Conservation (phyloP, 1,140 invertebrate genomes). For the Saxidomus purpurata region DNA sequence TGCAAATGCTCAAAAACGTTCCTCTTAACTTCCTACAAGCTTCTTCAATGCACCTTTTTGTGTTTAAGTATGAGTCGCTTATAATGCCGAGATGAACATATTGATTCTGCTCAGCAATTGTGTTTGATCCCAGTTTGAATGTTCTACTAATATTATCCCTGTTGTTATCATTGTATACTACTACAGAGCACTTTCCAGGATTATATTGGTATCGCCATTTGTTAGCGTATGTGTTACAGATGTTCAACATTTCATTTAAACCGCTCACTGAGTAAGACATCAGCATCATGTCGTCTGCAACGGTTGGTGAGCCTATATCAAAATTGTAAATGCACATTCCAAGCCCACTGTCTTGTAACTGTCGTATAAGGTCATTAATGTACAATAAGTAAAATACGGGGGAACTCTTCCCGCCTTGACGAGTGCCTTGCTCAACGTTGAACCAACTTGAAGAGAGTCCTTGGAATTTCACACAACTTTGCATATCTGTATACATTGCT, state of each 20-base stretch:
- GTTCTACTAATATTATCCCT: conserved; percentile 11
- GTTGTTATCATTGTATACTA: conserved; percentile 12
- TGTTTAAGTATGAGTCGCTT: no score
- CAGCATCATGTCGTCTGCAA: conserved; percentile 16
- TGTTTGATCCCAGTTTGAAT: conserved; percentile 7
- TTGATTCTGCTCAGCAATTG: conserved; percentile 2
- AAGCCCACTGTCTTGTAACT: background rate
- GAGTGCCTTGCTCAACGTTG: background rate
- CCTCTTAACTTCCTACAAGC: background rate
- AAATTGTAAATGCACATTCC: conserved; percentile 21
- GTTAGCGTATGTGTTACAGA: conserved; percentile 4
- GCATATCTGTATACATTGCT: background rate
- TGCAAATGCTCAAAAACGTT: background rate
- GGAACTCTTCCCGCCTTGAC: conserved; percentile 12
- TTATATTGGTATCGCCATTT: conserved; percentile 38
- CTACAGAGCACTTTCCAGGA: background rate
- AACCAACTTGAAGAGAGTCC: background rate
- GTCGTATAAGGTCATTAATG: conserved; percentile 12
- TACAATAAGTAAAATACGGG: conserved; percentile 15
- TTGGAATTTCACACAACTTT: conserved; percentile 5
- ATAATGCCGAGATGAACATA: no score
- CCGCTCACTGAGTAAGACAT: conserved; percentile 8
- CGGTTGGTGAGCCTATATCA: background rate
- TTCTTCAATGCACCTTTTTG: background rate
- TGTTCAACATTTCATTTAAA: conserved; percentile 16